Evolutionary conservation across 2,888 invertebrate genomes (phyloP).

Genomic region (Cactoblastis cactorum): DNA sequence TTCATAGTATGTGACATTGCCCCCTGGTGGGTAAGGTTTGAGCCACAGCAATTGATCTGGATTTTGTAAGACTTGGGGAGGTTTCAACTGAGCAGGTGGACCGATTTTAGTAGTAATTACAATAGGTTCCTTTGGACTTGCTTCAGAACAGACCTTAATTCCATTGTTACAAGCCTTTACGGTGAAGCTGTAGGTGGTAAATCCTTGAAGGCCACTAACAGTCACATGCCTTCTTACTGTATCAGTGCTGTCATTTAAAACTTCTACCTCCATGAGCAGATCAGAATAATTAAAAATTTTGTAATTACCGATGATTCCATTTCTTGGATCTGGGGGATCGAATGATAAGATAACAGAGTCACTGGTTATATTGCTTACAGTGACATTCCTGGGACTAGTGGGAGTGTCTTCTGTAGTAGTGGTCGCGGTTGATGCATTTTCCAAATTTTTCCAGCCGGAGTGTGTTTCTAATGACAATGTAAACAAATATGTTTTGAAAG

Average conservation of each 20-base stretch:
- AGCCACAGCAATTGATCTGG: constrained; percentile 69
- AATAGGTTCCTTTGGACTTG: constrained; percentile 63
- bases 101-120: constrained; percentile 82
- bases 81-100: constrained; percentile 63
- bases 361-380: constrained; percentile 80
- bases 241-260: constrained; percentile 30
- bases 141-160: constrained; percentile 81
- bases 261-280: constrained; percentile 41
- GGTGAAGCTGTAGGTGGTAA: constrained; percentile 83
- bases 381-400: constrained; percentile 79
- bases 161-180: constrained; percentile 84
- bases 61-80: constrained; percentile 44
- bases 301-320: constrained; percentile 87
- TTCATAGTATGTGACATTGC: constrained; percentile 79
- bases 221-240: constrained; percentile 38
- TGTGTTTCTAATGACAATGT: constrained; percentile 80
- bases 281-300: constrained; percentile 73
- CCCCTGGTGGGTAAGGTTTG: constrained; percentile 69
- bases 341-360: constrained; percentile 82
- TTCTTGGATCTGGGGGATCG: constrained; percentile 84
- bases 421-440: constrained; percentile 78
- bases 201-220: constrained; percentile 73
- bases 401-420: constrained; percentile 86
- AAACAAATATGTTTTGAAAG: constrained; percentile 87
- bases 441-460: constrained; percentile 57